A percentile compares a stretch with the other conserved stretches of the same genome.
Conservation (phyloP, 2,113 vertebrate species). For the Cygnus atratus region DNA sequence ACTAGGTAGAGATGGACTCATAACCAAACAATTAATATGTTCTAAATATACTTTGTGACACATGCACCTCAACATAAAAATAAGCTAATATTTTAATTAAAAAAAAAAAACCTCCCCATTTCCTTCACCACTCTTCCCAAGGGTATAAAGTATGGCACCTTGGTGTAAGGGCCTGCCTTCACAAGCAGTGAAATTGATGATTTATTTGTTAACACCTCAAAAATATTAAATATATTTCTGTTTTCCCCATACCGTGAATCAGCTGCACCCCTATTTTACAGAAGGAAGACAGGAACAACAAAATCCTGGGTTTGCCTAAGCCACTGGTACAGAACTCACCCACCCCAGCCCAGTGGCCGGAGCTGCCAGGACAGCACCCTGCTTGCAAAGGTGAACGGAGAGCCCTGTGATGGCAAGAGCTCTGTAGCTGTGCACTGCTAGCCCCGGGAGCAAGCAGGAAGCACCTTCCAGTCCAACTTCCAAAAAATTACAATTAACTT, state of each 20-base stretch:
- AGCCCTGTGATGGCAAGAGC: background rate
- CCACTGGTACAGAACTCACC: background rate
- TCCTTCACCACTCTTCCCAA: background rate
- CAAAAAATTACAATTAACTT: background rate
- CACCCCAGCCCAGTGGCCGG: rapidly evolving
- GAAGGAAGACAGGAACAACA: background rate
- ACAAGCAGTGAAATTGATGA: background rate
- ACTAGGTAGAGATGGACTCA: background rate
- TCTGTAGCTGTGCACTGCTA: background rate
- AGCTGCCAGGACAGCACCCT: background rate
- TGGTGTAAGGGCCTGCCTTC: background rate
- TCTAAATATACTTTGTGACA: background rate
- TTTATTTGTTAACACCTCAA: background rate
- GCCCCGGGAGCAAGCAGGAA: background rate
- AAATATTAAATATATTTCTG: background rate
- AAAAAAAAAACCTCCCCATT: background rate
- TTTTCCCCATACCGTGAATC: background rate
- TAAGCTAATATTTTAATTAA: background rate
- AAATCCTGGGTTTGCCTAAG: background rate
- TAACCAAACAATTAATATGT: background rate
- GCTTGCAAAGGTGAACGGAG: background rate
- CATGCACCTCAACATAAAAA: background rate
- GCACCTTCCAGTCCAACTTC: background rate
- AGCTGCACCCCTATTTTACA: background rate
- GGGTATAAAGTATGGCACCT: background rate